These are phyloP conservation scores for Zonotrichia leucophrys DNA, from an alignment of 2,113 vertebrate genomes.

Conservation along the genomic window DNA sequence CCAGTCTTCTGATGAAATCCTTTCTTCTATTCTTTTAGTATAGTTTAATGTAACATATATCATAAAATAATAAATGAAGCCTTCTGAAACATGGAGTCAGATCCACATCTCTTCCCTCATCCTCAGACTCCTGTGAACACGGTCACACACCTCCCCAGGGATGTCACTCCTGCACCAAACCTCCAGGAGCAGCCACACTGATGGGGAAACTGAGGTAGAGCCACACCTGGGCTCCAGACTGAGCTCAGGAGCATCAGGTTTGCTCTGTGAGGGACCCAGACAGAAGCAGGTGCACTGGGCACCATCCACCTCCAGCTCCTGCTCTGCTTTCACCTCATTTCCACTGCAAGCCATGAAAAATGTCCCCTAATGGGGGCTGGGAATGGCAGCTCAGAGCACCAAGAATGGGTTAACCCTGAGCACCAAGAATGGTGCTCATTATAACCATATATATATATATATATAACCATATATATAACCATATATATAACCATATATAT, in stretches of 20 bases:
- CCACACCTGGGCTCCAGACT: background rate
- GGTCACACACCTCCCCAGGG: background rate
- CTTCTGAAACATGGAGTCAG: too few species aligned
- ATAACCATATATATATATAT: too few species aligned
- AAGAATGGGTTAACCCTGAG: background rate
- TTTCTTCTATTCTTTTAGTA: too few species aligned
- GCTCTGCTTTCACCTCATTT: background rate
- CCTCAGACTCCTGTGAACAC: too few species aligned
- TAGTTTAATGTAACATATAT: too few species aligned
- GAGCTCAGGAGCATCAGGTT: background rate
- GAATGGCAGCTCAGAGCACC: rapidly evolving
- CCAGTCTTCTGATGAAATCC: too few species aligned
- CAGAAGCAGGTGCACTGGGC: background rate
- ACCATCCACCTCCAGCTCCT: background rate
- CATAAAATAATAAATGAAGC: too few species aligned
- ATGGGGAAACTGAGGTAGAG: background rate
- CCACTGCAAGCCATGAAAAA: background rate
- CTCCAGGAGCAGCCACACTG: rapidly evolving
- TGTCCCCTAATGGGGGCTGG: background rate
- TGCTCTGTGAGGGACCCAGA: too few species aligned
- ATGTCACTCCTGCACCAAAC: background rate
- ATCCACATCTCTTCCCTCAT: too few species aligned
- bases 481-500: too few species aligned
- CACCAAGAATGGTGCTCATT: rapidly evolving
- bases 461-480: too few species aligned